Conservation (phyloP, 2,888 invertebrate genomes). For the Stenurella melanura region DNA sequence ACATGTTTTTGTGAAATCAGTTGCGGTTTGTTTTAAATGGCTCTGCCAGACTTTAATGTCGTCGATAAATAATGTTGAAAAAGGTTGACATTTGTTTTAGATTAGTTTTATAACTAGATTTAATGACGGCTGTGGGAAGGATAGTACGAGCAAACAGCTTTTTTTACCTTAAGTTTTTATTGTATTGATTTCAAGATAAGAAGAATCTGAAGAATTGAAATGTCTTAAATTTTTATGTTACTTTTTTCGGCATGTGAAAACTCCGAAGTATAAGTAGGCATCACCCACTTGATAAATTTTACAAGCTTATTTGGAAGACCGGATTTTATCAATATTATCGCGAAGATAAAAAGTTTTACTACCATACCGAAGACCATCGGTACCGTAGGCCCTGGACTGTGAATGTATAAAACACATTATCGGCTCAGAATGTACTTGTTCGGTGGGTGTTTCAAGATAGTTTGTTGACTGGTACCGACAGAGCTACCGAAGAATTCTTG, state of each 20-base stretch:
- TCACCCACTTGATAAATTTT: conserved; percentile 32
- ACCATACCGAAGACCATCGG: conserved; percentile 9
- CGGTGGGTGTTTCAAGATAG: conserved; percentile 47
- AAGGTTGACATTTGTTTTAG: conserved; percentile 40
- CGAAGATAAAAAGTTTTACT: conserved; percentile 38
- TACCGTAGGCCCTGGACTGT: conserved; percentile 30
- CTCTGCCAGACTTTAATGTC: conserved; percentile 36
- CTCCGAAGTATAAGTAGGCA: conserved; percentile 13
- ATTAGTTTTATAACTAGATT: conserved; percentile 45
- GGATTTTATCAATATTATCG: conserved; percentile 39
- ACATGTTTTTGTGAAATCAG: conserved; percentile 27
- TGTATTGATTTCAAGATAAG: conserved; percentile 43
- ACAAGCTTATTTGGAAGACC: conserved; percentile 30
- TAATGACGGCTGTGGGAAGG: conserved; percentile 47
- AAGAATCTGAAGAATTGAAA: conserved; percentile 44
- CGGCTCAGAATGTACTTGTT: conserved; percentile 39
- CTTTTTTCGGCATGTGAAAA: conserved; percentile 38
- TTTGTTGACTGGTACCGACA: conserved; percentile 45
- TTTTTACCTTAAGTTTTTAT: conserved; percentile 41
- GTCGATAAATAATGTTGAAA: conserved; percentile 40
- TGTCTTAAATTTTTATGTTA: conserved; percentile 44
- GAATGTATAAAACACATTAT: conserved; percentile 34
- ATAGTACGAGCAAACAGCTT: conserved; percentile 41
- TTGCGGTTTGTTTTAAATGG: conserved; percentile 31
- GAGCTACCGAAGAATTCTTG: conserved; percentile 50